Conservation (phyloP, 2,797 vertebrate species). For the Peromyscus nudipes region DNA sequence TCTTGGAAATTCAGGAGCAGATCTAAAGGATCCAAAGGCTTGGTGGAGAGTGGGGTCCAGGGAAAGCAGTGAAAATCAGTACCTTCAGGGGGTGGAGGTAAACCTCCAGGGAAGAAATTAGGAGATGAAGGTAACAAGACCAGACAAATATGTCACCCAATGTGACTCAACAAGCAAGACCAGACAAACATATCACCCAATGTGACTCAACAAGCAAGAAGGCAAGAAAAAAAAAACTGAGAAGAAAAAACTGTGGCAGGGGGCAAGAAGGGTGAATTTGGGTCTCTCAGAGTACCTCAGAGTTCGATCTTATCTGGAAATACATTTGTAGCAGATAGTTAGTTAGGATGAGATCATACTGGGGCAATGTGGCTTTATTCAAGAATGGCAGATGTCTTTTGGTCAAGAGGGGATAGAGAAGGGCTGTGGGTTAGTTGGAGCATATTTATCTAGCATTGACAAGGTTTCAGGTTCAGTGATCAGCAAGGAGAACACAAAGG, state of each 20-base stretch:
- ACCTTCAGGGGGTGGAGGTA: not conserved
- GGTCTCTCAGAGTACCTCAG: not conserved
- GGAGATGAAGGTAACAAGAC: not conserved
- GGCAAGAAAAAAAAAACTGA: not conserved
- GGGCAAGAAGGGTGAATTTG: too few species aligned
- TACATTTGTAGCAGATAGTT: not conserved
- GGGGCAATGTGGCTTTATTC: not conserved
- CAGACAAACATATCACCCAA: not conserved
- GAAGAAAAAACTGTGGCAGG: not conserved
- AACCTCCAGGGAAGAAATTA: not conserved
- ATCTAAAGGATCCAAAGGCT: not conserved
- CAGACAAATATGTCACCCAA: not conserved
- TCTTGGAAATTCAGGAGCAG: not conserved
- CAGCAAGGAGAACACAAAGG: not conserved
- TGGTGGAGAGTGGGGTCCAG: not conserved
- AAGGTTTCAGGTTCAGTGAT: too few species aligned
- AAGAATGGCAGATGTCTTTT: not conserved
- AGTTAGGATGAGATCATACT: not conserved
- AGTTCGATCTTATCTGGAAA: slow-evolving; percentile 2
- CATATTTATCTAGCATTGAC: not conserved
- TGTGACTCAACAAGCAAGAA: not conserved
- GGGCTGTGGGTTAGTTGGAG: too few species aligned
- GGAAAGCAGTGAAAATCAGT: not conserved
- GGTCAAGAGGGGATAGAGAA: not conserved
- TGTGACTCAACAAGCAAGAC: not conserved